Percentiles rank a stretch among this genome's conserved stretches.
These are phyloP conservation scores for Thripadectes ignobilis DNA, from an alignment of 2,797 vertebrate genomes.

Conservation along the genomic window DNA sequence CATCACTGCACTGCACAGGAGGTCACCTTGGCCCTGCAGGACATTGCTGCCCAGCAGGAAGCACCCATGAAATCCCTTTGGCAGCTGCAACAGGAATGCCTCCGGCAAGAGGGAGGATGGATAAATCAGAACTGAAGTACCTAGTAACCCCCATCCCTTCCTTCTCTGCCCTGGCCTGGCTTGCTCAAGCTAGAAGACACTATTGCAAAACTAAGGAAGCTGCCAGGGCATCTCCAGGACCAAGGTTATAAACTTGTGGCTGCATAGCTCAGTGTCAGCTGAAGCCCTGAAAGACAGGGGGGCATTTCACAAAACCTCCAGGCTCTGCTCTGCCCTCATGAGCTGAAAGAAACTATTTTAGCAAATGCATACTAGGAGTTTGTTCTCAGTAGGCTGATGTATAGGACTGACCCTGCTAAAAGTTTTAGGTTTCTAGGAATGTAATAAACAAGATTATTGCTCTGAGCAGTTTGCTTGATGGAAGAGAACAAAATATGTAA, in stretches of 20 bases:
- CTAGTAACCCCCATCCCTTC: background rate
- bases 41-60: background rate
- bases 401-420: background rate
- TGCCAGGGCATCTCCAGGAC: background rate
- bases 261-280: background rate
- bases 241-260: background rate
- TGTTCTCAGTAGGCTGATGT: background rate
- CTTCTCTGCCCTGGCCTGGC: background rate
- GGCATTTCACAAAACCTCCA: background rate
- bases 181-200: background rate
- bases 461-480: background rate
- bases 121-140: background rate
- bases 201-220: background rate
- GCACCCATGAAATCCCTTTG: background rate
- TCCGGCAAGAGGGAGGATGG: background rate
- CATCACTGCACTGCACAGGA: accelerated
- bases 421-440: background rate
- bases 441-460: background rate
- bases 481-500: background rate
- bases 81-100: background rate
- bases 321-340: background rate
- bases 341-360: background rate
- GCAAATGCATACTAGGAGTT: background rate
- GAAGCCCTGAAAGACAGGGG: background rate
- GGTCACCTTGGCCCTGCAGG: background rate